Evolutionary conservation across 2,888 invertebrate species (phyloP), one percentile per base, ranked within the genome.

Genomic region (Pyralis farinalis): DNA sequence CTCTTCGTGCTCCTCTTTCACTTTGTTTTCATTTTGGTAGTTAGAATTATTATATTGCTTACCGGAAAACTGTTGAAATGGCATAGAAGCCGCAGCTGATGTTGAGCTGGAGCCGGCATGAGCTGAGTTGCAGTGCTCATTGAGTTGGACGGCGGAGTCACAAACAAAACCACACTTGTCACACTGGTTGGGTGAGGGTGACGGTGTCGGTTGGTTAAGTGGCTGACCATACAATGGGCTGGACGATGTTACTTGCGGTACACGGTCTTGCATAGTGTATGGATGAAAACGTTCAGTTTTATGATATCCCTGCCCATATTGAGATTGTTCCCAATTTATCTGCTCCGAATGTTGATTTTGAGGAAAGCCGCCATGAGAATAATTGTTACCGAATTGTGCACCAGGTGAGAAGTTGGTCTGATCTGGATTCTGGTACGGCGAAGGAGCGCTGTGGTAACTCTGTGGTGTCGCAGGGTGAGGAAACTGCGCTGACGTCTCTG

Each of bases 121-220:
- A 42, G 91, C 92, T 7, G 92, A 90, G 53, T 92, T 92, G 45
- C 93, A 91, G 64, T 96, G 96, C 57, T 96, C 96, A 48, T 92
- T 92, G 37, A 96, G 80, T 62, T 93, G 93, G 34, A 92, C 90
- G 33, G 93, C 93, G 30, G 94, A 94, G 66, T 95, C 94, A 66
- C 94, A 95, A 40, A 95, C 93, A 47, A 92, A 93, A 43, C 95
- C 95, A 67, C 96, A 96, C 74, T 96, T 95, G 69, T 96, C 96
- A 76, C 96, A 96, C 72, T 95, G 95, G 66, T 93, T 91, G 1
- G 93, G 93, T 45, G 93, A 93, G 0, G 93, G 91, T 8, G 94
- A 93, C 30, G 94, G 94, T 25, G 94, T 93, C 8, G 94, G 92
- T 60, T 93, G 92, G 61, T 91, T 92, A 8, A 91, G 76, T 37